Base-by-base conservation (phyloP, 2,113 vertebrate genomes). In the Colaptes auratus region DNA sequence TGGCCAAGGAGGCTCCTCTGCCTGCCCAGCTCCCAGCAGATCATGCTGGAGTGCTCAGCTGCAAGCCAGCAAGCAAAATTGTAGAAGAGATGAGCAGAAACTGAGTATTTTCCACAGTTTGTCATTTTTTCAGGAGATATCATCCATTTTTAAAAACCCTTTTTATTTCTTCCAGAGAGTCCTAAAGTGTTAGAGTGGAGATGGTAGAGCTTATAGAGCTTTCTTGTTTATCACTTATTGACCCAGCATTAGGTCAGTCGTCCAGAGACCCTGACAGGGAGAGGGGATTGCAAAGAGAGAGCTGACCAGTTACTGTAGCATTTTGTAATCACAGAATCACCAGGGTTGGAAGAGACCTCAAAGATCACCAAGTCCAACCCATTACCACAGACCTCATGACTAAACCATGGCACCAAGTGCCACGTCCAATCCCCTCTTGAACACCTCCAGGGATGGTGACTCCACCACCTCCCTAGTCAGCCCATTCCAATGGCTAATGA, bases 211-310 rank as follows among this genome's bases (percentile, higher is more conserved):
- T 86, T 33, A 61, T 12, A 79, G 23, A 82, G 7, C 14, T 73
- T 91, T 82, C 48, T 72, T 79, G 30, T 66, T 89, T 39, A n/a
- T 5, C 2, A 1, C 72, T 79, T 30, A 18, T 27, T 79, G 74
- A 65, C 75, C 67, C 30, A 70, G 39, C 15, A 30, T 70, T 74
- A 52, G 31, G 53, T 83, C 56, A 80, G 2, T 80, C 90, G 52
- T 71, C 64, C n/a, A 36, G 66, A 86, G 66, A 72, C 12, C 20
- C 30, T 74, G 30, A 28, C 53, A 87, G 71, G 39, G 27, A 24
- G 3, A 17, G 0, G 19, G 0, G 1, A 70, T 77, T 19, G 9
- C n/a, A 55, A 42, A 42, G 42, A 1, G 3, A 88, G 75, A 52
- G 39, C 48, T 91, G 50, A 59, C 14, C 5, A 7, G 58, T 66